These are phyloP conservation scores for Albula goreensis DNA, from an alignment of 2,113 vertebrate species.

Conservation along the genomic window DNA sequence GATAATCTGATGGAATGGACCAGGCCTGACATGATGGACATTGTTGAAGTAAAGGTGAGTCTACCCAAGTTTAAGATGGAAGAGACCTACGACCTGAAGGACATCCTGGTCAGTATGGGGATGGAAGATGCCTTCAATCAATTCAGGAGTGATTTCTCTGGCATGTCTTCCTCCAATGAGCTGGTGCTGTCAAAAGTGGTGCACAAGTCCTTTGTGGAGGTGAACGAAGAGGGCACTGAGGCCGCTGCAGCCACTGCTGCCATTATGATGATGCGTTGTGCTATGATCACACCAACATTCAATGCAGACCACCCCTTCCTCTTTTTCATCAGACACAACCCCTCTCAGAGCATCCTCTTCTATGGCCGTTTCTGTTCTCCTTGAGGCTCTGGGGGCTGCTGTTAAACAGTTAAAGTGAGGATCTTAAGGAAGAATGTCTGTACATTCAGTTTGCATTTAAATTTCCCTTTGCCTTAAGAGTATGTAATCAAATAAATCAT, in stretches of 20 bases:
- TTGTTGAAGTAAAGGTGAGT: conserved; percentile 60
- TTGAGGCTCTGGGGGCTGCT: conserved; percentile 24
- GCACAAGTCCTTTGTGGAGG: conserved; percentile 85
- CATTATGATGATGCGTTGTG: conserved; percentile 59
- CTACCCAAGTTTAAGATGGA: conserved; percentile 80
- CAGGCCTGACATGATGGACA: conserved; percentile 64
- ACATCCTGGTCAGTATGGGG: conserved; percentile 70
- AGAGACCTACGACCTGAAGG: conserved; percentile 74
- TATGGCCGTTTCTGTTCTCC: conserved; percentile 78
- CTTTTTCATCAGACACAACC: conserved; percentile 82
- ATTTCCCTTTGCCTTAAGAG: background rate
- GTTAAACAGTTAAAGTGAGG: background rate
- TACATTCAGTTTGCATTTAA: background rate
- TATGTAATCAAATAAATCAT: background rate
- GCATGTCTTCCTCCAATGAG: conserved; percentile 73
- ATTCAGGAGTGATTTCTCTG: conserved; percentile 70
- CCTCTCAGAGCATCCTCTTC: conserved; percentile 74
- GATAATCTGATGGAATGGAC: conserved; percentile 78
- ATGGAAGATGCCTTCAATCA: conserved; percentile 75
- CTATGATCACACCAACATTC: conserved; percentile 57
- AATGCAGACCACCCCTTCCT: conserved; percentile 87
- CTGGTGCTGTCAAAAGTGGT: conserved; percentile 79
- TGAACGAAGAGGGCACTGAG: conserved; percentile 87
- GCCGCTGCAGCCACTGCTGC: conserved; percentile 76
- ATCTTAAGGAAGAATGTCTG: background rate